Conservation (phyloP, 2,888 invertebrate genomes). For the Alcis repandata region DNA sequence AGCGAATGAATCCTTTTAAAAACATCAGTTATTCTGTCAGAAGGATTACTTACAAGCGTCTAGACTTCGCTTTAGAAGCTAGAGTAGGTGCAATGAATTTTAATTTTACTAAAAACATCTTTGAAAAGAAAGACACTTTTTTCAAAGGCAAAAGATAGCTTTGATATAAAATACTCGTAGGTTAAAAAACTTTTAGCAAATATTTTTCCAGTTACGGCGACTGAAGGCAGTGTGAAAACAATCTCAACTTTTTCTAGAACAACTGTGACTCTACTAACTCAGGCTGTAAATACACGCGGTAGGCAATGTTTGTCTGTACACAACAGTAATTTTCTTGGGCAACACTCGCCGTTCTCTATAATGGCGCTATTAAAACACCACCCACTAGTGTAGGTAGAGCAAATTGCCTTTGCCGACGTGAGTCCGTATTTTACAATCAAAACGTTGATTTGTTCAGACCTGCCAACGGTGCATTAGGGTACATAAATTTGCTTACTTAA, state of each 20-base stretch:
- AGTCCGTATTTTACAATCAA: conserved; percentile 80
- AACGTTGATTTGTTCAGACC: conserved; percentile 80
- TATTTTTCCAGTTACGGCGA: conserved; percentile 31
- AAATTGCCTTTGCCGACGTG: conserved; percentile 82
- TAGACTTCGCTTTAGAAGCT: conserved; percentile 31
- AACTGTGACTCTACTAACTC: conserved; percentile 58
- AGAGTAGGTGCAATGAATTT: conserved; percentile 26
- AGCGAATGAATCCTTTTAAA: conserved; percentile 40
- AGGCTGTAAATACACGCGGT: conserved; percentile 61
- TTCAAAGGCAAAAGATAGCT: background rate
- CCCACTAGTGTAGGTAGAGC: conserved; percentile 74
- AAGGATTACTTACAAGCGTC: conserved; percentile 40
- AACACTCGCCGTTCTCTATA: conserved; percentile 77
- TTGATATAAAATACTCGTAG: conserved; percentile 9
- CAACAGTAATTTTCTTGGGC: conserved; percentile 78
- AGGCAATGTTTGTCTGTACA: conserved; percentile 67
- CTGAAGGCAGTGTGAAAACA: conserved; percentile 36
- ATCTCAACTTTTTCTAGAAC: conserved; percentile 42
- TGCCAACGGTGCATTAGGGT: conserved; percentile 80
- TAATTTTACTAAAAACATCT: conserved; percentile 10
- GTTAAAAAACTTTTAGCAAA: conserved; percentile 31
- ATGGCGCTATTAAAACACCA: conserved; percentile 83
- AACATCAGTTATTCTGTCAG: conserved; percentile 42
- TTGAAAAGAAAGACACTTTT: background rate
- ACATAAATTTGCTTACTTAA: conserved; percentile 78